Conservation (phyloP, 1,140 invertebrate genomes). For the Micrasema longulum region DNA sequence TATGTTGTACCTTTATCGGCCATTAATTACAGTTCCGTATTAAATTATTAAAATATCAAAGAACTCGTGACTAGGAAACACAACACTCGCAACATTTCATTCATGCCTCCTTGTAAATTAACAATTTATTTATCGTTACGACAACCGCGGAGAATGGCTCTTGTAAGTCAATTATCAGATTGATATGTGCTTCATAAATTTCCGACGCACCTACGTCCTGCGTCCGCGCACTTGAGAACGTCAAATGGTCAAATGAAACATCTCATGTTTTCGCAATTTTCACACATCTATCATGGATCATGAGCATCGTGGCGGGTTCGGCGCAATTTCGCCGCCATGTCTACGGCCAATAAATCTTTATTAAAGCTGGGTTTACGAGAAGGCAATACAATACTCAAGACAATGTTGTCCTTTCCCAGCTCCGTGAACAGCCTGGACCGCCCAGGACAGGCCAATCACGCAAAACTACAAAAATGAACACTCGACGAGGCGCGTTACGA, state of each 20-base stretch:
- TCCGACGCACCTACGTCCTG: conserved; percentile 7
- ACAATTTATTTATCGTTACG: conserved; percentile 20
- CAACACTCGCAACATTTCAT: conserved; percentile 1
- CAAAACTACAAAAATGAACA: no score
- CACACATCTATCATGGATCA: conserved; percentile 31
- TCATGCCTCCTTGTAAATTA: background rate
- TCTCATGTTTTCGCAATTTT: conserved; percentile 34
- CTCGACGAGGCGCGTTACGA: no score
- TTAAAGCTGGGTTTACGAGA: no score
- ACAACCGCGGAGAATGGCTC: conserved; percentile 12
- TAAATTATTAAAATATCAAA: conserved; percentile 24
- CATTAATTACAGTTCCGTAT: background rate
- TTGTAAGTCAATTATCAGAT: conserved; percentile 37
- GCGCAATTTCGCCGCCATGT: conserved; percentile 31
- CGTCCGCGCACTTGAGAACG: conserved; percentile 7
- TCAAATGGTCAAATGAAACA: conserved; percentile 19
- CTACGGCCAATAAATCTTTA: conserved; percentile 38
- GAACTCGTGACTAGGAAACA: conserved; percentile 10
- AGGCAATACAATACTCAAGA: no score
- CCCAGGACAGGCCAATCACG: no score
- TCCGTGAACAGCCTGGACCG: no score
- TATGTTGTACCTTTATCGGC: background rate
- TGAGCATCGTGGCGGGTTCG: no score
- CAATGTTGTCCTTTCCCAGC: no score
- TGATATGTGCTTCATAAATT: conserved; percentile 23